Evolutionary conservation across 1,140 invertebrate species (phyloP), one percentile per base, ranked within the genome.

Genomic region (Drosophila virilis): DNA sequence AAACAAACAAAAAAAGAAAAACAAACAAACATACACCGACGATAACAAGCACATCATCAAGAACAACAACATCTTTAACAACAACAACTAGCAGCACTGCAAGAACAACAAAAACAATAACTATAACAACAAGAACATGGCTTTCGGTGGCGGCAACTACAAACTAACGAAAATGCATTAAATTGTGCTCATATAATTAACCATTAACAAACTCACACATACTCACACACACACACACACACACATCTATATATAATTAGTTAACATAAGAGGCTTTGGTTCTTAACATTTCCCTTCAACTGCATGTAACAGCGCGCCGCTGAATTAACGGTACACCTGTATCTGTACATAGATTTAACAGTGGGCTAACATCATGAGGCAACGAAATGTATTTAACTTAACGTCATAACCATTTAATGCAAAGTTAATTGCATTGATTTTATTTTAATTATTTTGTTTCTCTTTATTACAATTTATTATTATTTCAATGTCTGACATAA

Each of bases 251-350:
- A 35, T 10, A 33, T 65, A 50, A 40, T 51, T 67, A 81, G 48
- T 58, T 67, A 81, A 77, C 59, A 48, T 73, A 66, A 69, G 60
- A 90, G 81, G 74, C 78, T 80, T 85, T 83, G 80, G 80, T 70
- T 75, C 51, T 73, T 81, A 88, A 85, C 46, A 78, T 66, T 71
- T 52, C 62, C 43, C 37, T 51, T 54, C 50, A 62, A 50, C 42
- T 38, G 66, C 61, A 51, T 59, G 72, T 71, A 74, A 55, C 43
- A 65, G 62, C 51, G 33, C 8, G 37, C 15, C 42, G 59, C 59
- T 65, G 42, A 66, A 33, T 46, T 65, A 38, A 80, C 58, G 69
- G 35, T 67, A 59, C 65, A 59, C 37, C 13, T 50, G 46, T 67
- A 58, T 9, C 45, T 67, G 54, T 67, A 58, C 43, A 67, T 67